Evolutionary conservation across 64 coral and sea anemone species (phyloP), one percentile per base, ranked within the genome.

Genomic region (Stichodactyla helianthus): DNA sequence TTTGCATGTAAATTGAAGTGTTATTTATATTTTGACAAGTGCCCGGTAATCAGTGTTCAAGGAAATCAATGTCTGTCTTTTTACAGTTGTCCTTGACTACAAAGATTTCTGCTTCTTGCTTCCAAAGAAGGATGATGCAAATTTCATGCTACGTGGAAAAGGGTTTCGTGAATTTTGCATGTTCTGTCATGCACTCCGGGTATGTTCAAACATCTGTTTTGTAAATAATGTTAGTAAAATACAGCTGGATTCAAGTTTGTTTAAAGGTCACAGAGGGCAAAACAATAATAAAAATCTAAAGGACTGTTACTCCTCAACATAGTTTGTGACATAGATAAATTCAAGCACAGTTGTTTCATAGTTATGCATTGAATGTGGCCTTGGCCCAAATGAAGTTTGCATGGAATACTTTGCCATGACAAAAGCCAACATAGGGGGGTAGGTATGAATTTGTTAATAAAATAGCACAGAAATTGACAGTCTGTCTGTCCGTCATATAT

Each of bases 41-140:
- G n/a, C n/a, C n/a, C n/a, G n/a, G n/a, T n/a, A n/a, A n/a, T n/a
- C n/a, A n/a, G n/a, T 14, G 10, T 59, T 14, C 10, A 59, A 14
- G 2, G 20, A 2, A 22, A 28, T 1, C 26, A 7, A 20, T 2
- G 23, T 10, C 7, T 10, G 26, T 71, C 23, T 71, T n/a, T 22
- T 22, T 26, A 7, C 62, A 90, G 89, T 90, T 17, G 78, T 83
- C 52, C 64, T 90, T 90, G 89, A 90, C 71, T 90, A 90, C 31
- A 85, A 90, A 85, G 71, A 27, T n/a, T 79, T 90, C 14, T 84
- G 68, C 4, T 55, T 85, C 22, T 77, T 90, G 7, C 51, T 85
- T 0, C 44, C 27, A 22, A 67, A 71, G 55, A 90, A 85, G 15
- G 89, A 55, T 79, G 82, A 61, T 76, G 63, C 63, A 13, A 82